Percentiles rank a stretch among this genome's conserved stretches.
phyloP scores from a whole-genome alignment of 2,797 vertebrate species.

The Erethizon dorsatum region DNA sequence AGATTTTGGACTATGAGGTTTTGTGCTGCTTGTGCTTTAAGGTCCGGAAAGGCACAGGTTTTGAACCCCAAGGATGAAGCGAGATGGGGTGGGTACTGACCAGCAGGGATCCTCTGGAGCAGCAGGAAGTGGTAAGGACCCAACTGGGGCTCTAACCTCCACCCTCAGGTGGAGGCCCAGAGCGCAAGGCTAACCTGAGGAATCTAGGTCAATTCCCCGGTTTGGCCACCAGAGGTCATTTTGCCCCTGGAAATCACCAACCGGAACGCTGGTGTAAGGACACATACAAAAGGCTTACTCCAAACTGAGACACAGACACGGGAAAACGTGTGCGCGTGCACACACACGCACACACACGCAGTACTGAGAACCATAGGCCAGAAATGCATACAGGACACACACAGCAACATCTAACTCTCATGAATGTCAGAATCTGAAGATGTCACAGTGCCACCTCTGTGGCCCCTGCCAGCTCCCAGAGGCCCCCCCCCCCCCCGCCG shows the following conservation, averaged over 20 bases:
- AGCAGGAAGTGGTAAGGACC: background rate
- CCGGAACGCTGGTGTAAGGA: background rate
- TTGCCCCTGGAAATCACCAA: constrained; percentile 77
- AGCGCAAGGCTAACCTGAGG: background rate
- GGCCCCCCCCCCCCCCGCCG: background rate
- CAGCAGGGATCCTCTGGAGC: background rate
- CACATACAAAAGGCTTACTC: constrained; percentile 55
- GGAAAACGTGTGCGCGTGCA: background rate
- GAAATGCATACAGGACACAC: background rate
- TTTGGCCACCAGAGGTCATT: constrained; percentile 85
- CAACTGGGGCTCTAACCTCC: background rate
- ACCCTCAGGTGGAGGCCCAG: background rate
- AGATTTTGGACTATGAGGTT: constrained; percentile 3
- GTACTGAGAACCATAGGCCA: background rate
- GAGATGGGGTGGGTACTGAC: background rate
- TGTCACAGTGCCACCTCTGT: background rate
- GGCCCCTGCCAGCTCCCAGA: background rate
- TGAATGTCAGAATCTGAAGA: background rate
- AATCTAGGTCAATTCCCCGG: constrained; percentile 52
- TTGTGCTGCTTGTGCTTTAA: background rate
- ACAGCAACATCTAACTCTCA: constrained; percentile 21
- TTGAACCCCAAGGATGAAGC: background rate
- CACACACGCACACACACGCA: background rate
- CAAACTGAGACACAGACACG: background rate
- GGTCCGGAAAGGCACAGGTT: background rate